Base-by-base conservation (phyloP, 2,888 invertebrate genomes). In the Caenorhabditis japonica region DNA sequence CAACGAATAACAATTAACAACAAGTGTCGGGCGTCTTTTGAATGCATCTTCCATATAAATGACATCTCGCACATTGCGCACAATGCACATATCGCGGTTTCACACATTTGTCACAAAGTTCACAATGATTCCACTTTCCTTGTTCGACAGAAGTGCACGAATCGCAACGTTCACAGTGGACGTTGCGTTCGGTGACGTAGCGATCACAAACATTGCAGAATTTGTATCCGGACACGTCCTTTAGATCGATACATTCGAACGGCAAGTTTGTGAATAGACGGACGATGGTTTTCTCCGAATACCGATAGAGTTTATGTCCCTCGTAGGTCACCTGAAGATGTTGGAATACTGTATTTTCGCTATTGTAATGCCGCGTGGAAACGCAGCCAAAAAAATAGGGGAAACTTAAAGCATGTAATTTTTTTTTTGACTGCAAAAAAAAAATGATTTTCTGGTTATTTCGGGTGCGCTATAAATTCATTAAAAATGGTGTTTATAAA, bases 201-300 rank as follows among this genome's bases (percentile, higher is more conserved):
- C 75, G 61, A 44, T 84, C 79, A 52, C 85, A 85, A 17, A 52
- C 25, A 8, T 76, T 72, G 55, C 85, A 85, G 51, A 77, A 83
- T 77, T 69, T 76, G 62, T 85, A 85, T 13, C 80, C 83, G 3
- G 59, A 27, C 12, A 75, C 47, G 0, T 53, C 36, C 8, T 78
- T 55, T n/a, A 85, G 61, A 60, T 77, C 72, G 38, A 85, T 77
- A 25, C 56, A 64, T 21, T 60, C 19, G 12, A 47, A 30, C 5
- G 78, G 71, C 13, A 85, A 36, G 72, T 85, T 76, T 4, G 85
- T 85, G 60, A 85, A 84, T 7, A 85, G 66, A 4, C 85, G 61
- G 13, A 85, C 85, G 19, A 79, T 81, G 0, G 82, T 77, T 43
- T 81, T 82, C 21, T 76, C 61, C 3, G 77, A 69, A 15, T 80